phyloP scores from a whole-genome alignment of 2,888 invertebrate species.

The Harpalus rubripes region DNA sequence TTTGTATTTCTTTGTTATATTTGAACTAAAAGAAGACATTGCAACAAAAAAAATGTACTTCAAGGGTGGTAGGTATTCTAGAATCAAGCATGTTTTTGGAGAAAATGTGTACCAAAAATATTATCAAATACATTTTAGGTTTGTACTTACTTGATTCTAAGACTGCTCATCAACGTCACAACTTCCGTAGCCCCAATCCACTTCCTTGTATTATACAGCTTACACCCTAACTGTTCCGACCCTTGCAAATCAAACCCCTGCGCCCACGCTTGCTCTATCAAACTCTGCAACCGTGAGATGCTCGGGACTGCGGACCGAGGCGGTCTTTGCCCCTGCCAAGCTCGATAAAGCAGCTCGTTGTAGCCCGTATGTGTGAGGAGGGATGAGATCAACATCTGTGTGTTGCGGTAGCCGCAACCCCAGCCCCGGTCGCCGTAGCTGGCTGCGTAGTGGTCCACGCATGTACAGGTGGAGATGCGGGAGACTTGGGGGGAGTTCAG shows the following conservation, averaged over 20 bases:
- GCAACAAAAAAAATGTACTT: too few species aligned
- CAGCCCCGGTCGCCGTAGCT: conserved; percentile 94
- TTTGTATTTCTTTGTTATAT: too few species aligned
- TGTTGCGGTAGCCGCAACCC: conserved; percentile 95
- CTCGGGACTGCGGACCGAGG: conserved; percentile 88
- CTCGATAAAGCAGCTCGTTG: conserved; percentile 80
- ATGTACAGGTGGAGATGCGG: conserved; percentile 87
- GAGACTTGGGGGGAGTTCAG: conserved; percentile 82
- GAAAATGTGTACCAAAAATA: too few species aligned
- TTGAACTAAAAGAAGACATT: too few species aligned
- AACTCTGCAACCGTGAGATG: conserved; percentile 89
- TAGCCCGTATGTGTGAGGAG: conserved; percentile 86
- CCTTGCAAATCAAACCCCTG: conserved; percentile 91
- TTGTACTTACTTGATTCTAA: conserved; percentile 84
- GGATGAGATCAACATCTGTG: conserved; percentile 94
- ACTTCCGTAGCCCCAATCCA: conserved; percentile 97
- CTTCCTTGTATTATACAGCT: conserved; percentile 90
- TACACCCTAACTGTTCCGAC: conserved; percentile 90
- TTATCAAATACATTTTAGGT: too few species aligned
- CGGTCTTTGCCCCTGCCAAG: conserved; percentile 77
- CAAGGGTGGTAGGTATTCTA: too few species aligned
- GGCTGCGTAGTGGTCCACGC: conserved; percentile 91
- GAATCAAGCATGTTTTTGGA: too few species aligned
- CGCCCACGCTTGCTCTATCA: conserved; percentile 91
- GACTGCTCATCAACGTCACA: conserved; percentile 89